Conservation (phyloP, 1,140 invertebrate species). For the Pteromalus puparum region DNA sequence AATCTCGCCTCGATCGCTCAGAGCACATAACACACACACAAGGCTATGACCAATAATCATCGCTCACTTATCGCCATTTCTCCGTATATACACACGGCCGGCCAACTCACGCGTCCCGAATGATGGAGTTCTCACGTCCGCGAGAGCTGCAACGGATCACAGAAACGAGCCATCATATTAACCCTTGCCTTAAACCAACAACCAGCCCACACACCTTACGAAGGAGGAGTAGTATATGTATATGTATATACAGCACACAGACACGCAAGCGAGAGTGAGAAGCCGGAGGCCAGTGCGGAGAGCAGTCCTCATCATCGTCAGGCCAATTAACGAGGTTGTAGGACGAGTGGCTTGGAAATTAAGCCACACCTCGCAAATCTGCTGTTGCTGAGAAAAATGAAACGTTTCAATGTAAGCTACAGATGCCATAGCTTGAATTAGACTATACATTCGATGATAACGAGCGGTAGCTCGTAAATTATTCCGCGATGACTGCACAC, state of each 20-base stretch:
- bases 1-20: neutral
- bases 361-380: constrained; percentile 38
- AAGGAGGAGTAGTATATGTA: neutral
- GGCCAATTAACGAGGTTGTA: constrained; percentile 32
- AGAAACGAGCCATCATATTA: constrained; percentile 34
- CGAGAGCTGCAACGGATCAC: neutral
- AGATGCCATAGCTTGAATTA: constrained; percentile 55
- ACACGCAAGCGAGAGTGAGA: constrained; percentile 27
- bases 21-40: neutral
- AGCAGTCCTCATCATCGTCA: constrained; percentile 36
- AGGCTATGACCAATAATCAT: constrained; percentile 53
- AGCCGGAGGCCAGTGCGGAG: constrained; percentile 39
- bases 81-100: constrained; percentile 6
- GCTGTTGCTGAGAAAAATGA: constrained; percentile 25
- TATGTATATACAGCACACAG: neutral
- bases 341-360: constrained; percentile 15
- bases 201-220: constrained; percentile 30
- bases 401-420: constrained; percentile 60
- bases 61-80: constrained; percentile 42
- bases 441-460: constrained; percentile 56
- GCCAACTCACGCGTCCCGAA: constrained; percentile 18
- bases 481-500: constrained; percentile 48
- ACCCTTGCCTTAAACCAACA: constrained; percentile 48
- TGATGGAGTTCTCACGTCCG: constrained; percentile 49
- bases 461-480: constrained; percentile 52